Evolutionary conservation across 2,888 invertebrate genomes (phyloP).

Genomic region (Amiota mariae): DNA sequence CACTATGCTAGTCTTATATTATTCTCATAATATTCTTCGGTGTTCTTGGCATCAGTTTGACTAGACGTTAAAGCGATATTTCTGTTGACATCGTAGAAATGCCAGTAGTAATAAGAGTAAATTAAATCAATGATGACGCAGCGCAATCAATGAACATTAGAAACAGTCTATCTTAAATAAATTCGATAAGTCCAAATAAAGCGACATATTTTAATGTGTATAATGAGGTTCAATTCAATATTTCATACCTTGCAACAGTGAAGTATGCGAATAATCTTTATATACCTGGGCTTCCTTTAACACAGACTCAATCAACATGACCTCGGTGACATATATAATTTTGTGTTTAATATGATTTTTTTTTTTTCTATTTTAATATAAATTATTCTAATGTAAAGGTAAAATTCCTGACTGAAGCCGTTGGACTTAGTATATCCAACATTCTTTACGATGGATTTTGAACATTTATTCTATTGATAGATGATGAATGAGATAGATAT

Average conservation of each 20-base stretch:
- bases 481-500: too few species aligned
- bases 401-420: too few species aligned
- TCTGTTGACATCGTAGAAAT: background rate
- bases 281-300: background rate
- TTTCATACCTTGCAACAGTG: background rate
- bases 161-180: slow-evolving; percentile 5
- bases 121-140: background rate
- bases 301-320: too few species aligned
- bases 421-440: too few species aligned
- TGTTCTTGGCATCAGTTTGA: background rate
- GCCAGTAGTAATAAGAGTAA: background rate
- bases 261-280: background rate
- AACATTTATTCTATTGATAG: too few species aligned
- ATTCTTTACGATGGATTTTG: too few species aligned
- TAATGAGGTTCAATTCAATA: background rate
- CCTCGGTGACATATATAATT: too few species aligned
- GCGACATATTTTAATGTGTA: background rate
- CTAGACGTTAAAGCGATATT: background rate
- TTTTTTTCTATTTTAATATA: too few species aligned
- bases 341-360: too few species aligned
- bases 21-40: background rate
- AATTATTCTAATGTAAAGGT: too few species aligned
- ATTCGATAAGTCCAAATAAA: slow-evolving; percentile 16
- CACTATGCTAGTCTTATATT: background rate
- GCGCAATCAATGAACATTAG: background rate